Percentiles rank a stretch among this genome's conserved stretches.
These are phyloP conservation scores for Boulengeromyrus knoepffleri DNA, from an alignment of 2,113 vertebrate genomes.

Conservation along the genomic window DNA sequence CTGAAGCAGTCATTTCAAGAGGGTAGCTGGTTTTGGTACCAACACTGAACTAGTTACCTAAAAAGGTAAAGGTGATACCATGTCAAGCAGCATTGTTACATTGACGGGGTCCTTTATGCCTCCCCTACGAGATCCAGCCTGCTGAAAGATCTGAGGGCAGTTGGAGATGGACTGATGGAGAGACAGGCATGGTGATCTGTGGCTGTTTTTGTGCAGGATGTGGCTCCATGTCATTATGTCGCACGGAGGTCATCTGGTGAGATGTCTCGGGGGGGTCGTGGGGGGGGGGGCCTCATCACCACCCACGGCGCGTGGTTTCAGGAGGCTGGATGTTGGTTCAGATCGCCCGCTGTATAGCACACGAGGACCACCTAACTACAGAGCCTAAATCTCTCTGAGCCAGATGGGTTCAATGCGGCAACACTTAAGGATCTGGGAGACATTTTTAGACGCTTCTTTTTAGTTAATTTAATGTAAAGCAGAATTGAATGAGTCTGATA, in stretches of 20 bases:
- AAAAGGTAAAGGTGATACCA: not conserved
- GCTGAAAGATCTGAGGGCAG: not conserved
- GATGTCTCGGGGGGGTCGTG: not conserved
- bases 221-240: not conserved
- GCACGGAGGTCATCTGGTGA: not conserved
- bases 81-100: not conserved
- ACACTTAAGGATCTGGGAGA: not conserved
- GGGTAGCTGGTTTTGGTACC: not conserved
- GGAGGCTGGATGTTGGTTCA: not conserved
- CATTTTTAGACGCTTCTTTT: not conserved
- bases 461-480: not conserved
- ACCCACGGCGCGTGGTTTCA: not conserved
- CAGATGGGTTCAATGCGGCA: not conserved
- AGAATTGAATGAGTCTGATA: not conserved
- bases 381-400: not conserved
- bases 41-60: slow-evolving; percentile 1
- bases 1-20: slow-evolving; percentile 13
- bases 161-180: not conserved
- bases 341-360: not conserved
- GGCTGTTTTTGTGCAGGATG: not conserved
- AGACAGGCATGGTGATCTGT: not conserved
- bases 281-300: not conserved
- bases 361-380: not conserved
- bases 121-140: not conserved
- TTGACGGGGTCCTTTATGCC: not conserved